Conservation (phyloP, 2,888 invertebrate genomes). For the Tachina lurida region DNA sequence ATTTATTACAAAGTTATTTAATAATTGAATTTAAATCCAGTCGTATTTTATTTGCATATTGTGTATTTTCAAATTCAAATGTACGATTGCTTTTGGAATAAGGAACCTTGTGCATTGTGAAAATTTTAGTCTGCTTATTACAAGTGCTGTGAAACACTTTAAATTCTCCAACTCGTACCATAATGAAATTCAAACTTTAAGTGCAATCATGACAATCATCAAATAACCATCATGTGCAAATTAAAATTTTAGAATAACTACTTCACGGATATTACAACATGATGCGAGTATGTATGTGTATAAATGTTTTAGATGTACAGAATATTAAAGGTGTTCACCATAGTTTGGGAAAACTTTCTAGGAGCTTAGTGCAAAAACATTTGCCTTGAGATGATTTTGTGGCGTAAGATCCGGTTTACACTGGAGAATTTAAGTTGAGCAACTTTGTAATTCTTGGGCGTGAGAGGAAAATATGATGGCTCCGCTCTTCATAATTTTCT, state of each 20-base stretch:
- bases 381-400: no score
- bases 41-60: background rate
- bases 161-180: conserved; percentile 11
- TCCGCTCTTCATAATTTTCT: no score
- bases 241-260: conserved; percentile 51
- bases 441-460: no score
- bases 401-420: no score
- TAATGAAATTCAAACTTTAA: conserved; percentile 58
- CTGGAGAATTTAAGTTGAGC: no score
- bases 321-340: conserved; percentile 14
- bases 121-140: conserved; percentile 8
- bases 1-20: background rate
- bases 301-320: background rate
- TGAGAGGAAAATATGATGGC: no score
- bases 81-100: no score
- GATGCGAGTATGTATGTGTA: background rate
- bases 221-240: conserved; percentile 50
- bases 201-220: conserved; percentile 54
- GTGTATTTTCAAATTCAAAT: background rate
- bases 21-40: background rate
- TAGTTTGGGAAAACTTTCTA: background rate
- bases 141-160: conserved; percentile 12
- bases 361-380: no score
- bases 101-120: background rate
- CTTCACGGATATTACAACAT: conserved; percentile 2